phyloP scores from a whole-genome alignment of 2,113 vertebrate genomes.

The Ailurus styani region DNA sequence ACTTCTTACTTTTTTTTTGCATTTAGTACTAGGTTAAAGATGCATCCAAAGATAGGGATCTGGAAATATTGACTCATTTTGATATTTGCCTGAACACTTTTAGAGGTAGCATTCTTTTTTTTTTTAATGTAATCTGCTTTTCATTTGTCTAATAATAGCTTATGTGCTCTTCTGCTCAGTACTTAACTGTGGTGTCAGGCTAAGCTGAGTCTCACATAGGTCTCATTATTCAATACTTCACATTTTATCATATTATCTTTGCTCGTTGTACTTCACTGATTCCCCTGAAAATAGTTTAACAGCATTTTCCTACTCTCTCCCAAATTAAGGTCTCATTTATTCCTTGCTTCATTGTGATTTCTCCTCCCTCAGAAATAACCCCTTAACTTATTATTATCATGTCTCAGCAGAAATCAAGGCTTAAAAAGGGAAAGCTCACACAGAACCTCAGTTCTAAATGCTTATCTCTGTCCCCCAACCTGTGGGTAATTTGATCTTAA shows the following conservation, averaged over 20 bases:
- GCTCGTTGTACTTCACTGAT: neutral
- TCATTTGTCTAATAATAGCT: conserved; percentile 37
- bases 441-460: neutral
- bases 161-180: conserved; percentile 2
- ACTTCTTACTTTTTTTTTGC: neutral
- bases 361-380: conserved; percentile 25
- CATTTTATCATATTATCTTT: conserved; percentile 43
- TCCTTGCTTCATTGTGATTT: conserved; percentile 48
- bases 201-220: neutral
- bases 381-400: conserved; percentile 47
- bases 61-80: conserved; percentile 46
- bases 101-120: neutral
- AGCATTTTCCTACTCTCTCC: conserved; percentile 4
- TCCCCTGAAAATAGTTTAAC: conserved; percentile 17
- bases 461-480: neutral
- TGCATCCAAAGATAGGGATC: neutral
- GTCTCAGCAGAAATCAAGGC: conserved; percentile 16
- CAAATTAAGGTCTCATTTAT: conserved; percentile 41
- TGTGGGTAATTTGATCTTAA: neutral
- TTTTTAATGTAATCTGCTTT: neutral
- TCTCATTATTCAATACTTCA: conserved; percentile 27
- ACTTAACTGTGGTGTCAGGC: conserved; percentile 22
- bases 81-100: neutral
- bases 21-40: neutral
- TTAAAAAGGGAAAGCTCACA: conserved; percentile 12